Evolutionary conservation across 23 tunicate genomes (phyloP).

Genomic region (Botrylloides violaceus): DNA sequence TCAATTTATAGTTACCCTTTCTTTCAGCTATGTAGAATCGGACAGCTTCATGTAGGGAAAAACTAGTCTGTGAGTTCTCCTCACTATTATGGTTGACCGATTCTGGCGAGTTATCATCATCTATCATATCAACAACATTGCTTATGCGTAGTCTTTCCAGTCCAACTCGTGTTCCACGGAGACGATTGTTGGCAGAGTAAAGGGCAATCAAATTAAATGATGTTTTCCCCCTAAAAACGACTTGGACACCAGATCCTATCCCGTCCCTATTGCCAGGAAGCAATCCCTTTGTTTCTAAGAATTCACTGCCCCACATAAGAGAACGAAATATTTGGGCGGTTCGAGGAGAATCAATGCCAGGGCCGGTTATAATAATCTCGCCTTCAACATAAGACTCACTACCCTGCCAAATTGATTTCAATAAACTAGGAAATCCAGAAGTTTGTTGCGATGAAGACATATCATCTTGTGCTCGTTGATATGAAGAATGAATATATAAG

Average conservation of each 20-base stretch:
- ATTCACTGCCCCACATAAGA: conserved; percentile 68
- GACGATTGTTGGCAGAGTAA: conserved; percentile 65
- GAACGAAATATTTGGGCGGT: conserved; percentile 70
- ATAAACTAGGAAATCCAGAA: conserved; percentile 49
- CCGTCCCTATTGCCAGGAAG: conserved; percentile 88
- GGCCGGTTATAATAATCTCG: conserved; percentile 83
- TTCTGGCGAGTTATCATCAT: neutral
- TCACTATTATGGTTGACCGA: neutral
- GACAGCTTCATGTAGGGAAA: conserved; percentile 49
- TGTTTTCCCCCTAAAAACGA: conserved; percentile 67
- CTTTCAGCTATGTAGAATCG: conserved; percentile 55
- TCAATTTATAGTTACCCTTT: conserved; percentile 38
- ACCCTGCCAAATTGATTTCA: conserved; percentile 51
- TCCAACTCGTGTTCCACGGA: conserved; percentile 37
- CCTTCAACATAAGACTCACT: conserved; percentile 41
- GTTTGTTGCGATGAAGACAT: conserved; percentile 1
- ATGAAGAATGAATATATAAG: conserved; percentile 73
- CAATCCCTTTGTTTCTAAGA: conserved; percentile 65
- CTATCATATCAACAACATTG: conserved; percentile 40
- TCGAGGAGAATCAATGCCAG: conserved; percentile 88
- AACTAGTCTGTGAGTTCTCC: neutral
- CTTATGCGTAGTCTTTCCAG: conserved; percentile 54
- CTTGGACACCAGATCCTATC: conserved; percentile 88
- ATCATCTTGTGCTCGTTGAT: conserved; percentile 49
- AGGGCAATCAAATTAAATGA: conserved; percentile 81